Conservation (phyloP, 2,797 vertebrate species). For the Vultur gryphus region DNA sequence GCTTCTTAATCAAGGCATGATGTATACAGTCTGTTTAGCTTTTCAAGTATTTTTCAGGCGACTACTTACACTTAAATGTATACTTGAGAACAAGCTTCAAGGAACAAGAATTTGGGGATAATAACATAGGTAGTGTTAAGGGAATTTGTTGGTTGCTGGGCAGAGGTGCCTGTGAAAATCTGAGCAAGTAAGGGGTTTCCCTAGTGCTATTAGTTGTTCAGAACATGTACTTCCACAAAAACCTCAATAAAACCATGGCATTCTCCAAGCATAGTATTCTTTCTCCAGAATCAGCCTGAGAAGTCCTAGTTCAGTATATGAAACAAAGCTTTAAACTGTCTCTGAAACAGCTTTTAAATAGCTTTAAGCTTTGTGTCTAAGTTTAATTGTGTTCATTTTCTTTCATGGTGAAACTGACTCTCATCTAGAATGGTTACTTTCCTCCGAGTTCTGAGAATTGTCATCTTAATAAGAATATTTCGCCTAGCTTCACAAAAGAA, state of each 20-base stretch:
- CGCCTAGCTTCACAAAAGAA: conserved; percentile 86
- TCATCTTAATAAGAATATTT: conserved; percentile 88
- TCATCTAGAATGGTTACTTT: conserved; percentile 78
- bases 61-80: neutral
- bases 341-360: neutral
- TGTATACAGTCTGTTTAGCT: neutral
- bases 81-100: neutral
- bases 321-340: neutral
- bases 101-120: neutral
- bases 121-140: neutral
- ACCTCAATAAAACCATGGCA: neutral
- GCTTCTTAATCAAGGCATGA: neutral
- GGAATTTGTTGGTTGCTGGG: neutral
- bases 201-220: neutral
- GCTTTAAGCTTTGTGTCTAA: neutral
- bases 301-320: neutral
- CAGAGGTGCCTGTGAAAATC: neutral
- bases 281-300: neutral
- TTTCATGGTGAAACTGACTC: neutral
- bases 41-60: neutral
- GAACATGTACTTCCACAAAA: neutral
- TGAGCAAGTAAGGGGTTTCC: neutral
- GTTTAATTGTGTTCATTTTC: neutral
- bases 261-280: neutral
- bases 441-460: conserved; percentile 83